Evolutionary conservation across 2,797 vertebrate genomes (phyloP).

Genomic region (Acanthurus lineatus): DNA sequence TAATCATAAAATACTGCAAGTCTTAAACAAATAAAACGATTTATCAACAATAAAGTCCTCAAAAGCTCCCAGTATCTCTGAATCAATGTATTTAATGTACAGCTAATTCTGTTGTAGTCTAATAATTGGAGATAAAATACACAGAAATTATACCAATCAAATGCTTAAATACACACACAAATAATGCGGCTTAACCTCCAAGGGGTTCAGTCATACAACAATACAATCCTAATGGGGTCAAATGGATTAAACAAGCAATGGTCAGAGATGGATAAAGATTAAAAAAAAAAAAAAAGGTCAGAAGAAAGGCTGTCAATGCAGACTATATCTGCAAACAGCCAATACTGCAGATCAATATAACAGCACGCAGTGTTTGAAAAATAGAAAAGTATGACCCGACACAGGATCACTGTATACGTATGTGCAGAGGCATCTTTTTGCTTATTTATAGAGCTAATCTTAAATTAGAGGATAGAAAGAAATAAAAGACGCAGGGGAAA

Average conservation of each 20-base stretch:
- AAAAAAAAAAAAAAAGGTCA: not conserved
- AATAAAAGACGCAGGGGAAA: constrained; percentile 33
- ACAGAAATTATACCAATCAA: constrained; percentile 43
- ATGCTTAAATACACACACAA: constrained; percentile 25
- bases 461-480: constrained; percentile 26
- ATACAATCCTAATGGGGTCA: constrained; percentile 48
- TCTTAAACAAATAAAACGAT: constrained; percentile 19
- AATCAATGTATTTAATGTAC: constrained; percentile 20
- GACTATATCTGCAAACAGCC: constrained; percentile 20
- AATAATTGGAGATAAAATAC: constrained; percentile 25
- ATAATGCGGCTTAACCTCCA: constrained; percentile 40
- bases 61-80: not conserved
- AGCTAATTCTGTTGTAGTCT: constrained; percentile 37
- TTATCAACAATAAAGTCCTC: constrained; percentile 9
- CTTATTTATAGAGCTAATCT: constrained; percentile 53
- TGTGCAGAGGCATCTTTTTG: constrained; percentile 26
- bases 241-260: constrained; percentile 47
- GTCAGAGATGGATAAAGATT: constrained; percentile 9
- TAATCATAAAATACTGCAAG: constrained; percentile 2
- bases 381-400: constrained; percentile 10
- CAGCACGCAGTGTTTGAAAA: constrained; percentile 17
- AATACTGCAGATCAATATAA: constrained; percentile 31
- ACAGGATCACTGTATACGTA: not conserved
- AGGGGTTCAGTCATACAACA: constrained; percentile 13
- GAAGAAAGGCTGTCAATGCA: not conserved